Conservation (phyloP, 2,797 vertebrate species). For the Oreortyx pictus region DNA sequence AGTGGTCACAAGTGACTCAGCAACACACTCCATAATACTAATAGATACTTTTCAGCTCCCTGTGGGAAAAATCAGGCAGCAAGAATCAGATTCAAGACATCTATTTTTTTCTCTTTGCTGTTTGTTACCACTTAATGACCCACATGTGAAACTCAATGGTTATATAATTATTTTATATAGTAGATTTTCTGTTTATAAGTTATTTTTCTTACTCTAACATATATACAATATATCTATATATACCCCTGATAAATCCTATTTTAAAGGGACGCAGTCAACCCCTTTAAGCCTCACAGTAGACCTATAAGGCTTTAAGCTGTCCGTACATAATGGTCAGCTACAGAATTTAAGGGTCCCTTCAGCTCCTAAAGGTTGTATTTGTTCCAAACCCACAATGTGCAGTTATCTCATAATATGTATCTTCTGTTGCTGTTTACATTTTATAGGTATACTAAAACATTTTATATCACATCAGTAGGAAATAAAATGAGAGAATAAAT, state of each 20-base stretch:
- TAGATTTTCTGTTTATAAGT: slow-evolving; percentile 83
- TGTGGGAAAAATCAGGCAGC: slow-evolving; percentile 77
- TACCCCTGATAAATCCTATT: slow-evolving; percentile 82
- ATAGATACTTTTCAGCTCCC: slow-evolving; percentile 71
- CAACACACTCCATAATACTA: slow-evolving; percentile 43
- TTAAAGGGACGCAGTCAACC: slow-evolving; percentile 78
- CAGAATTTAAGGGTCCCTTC: slow-evolving; percentile 65
- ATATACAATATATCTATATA: slow-evolving; percentile 85
- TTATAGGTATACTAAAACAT: slow-evolving; percentile 55
- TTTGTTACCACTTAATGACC: slow-evolving; percentile 78
- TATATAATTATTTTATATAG: slow-evolving; percentile 82
- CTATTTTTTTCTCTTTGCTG: slow-evolving; percentile 71
- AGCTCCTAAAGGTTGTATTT: slow-evolving; percentile 57
- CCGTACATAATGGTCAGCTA: slow-evolving; percentile 47
- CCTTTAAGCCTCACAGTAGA: slow-evolving; percentile 74
- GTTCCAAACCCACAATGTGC: slow-evolving; percentile 62
- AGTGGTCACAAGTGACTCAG: slow-evolving; percentile 55
- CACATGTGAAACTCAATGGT: slow-evolving; percentile 78
- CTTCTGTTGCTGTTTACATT: slow-evolving; percentile 66
- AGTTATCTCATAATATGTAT: slow-evolving; percentile 59
- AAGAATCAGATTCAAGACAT: slow-evolving; percentile 77
- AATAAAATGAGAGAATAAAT: slow-evolving; percentile 52
- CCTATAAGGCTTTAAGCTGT: slow-evolving; percentile 64
- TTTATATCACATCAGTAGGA: slow-evolving; percentile 78
- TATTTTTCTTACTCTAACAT: slow-evolving; percentile 83